Evolutionary conservation across 2,888 invertebrate species (phyloP), one percentile per base, ranked within the genome.

Genomic region (Temnothorax unifasciatus): DNA sequence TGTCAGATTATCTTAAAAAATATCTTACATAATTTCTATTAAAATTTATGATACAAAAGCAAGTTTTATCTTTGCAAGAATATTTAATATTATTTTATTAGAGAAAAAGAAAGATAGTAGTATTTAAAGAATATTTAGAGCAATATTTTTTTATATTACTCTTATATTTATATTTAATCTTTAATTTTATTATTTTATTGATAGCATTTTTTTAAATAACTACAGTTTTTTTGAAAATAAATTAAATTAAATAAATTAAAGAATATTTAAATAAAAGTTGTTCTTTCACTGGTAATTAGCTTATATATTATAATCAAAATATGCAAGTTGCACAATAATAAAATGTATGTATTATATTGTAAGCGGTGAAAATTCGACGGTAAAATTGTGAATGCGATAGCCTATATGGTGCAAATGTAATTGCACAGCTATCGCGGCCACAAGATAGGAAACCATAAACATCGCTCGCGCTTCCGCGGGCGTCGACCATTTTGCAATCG

Each of bases 401-500:
- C 47, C 57, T 69, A 75, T 69, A 75, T 83, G 52, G 64, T 47
- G 71, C 71, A 64, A 77, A 83, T 69, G 82, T 85, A 75, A 83
- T 82, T 83, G 83, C 59, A 50, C 64, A 63, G 64, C 54, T 64
- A 77, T 76, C 52, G 38, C 52, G 44, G 44, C 38, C 57, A 13
- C 61, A 52, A 50, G 41, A 74, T 76, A 81, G 84, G 79, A 84
- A 81, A 75, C 85, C 75, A 74, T 85, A 85, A 85, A 85, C 85
- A 74, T 84, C 25, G 84, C 77, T 73, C 47, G 64, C 34, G 52
- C 52, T 81, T 84, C 85, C 85, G 79, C 11, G 57, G 81, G 73
- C 57, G 68, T n/a, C 84, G 57, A 59, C 74, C 52, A 69, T 79
- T 84, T 83, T 75, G 68, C 13, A 77, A 73, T 61, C 68, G 54